A percentile compares a stretch with the other conserved stretches of the same genome.
Evolutionary conservation across 1,140 invertebrate species (phyloP).

Genomic region (Ericerus pela): DNA sequence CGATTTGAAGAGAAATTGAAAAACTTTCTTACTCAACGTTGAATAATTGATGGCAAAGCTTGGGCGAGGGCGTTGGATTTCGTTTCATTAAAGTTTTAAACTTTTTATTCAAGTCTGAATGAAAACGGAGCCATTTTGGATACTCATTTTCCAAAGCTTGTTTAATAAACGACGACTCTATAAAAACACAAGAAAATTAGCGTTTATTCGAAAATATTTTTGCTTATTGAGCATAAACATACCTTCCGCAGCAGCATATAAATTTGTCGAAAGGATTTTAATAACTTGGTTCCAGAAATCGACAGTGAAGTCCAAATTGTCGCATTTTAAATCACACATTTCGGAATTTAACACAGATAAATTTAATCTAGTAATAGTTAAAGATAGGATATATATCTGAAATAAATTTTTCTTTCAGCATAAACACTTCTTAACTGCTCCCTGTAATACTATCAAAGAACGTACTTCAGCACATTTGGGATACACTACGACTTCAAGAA

Average conservation of each 20-base stretch:
- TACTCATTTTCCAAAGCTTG: constrained; percentile 79
- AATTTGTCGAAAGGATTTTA: neutral
- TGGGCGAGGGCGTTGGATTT: constrained; percentile 1
- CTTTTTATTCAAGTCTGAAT: constrained; percentile 45
- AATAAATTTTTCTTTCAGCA: constrained; percentile 31
- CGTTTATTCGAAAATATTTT: neutral
- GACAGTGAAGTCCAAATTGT: neutral
- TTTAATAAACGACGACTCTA: constrained; percentile 53
- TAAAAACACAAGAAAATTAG: constrained; percentile 21
- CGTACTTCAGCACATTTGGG: constrained; percentile 21
- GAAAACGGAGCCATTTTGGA: constrained; percentile 61
- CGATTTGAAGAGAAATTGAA: neutral
- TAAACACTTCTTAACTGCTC: too few species aligned
- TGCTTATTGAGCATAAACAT: neutral
- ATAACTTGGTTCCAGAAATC: neutral
- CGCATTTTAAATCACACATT: neutral
- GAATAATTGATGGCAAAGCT: constrained; percentile 16
- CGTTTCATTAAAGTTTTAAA: constrained; percentile 24
- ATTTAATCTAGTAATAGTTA: neutral
- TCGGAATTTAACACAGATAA: neutral
- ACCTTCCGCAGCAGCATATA: neutral
- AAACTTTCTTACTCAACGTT: constrained; percentile 16
- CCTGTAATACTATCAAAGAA: neutral
- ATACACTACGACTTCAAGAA: constrained; percentile 19
- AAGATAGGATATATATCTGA: neutral